Evolutionary conservation across 1,140 invertebrate species (phyloP), one percentile per base, ranked within the genome.

Genomic region (Portunus trituberculatus): DNA sequence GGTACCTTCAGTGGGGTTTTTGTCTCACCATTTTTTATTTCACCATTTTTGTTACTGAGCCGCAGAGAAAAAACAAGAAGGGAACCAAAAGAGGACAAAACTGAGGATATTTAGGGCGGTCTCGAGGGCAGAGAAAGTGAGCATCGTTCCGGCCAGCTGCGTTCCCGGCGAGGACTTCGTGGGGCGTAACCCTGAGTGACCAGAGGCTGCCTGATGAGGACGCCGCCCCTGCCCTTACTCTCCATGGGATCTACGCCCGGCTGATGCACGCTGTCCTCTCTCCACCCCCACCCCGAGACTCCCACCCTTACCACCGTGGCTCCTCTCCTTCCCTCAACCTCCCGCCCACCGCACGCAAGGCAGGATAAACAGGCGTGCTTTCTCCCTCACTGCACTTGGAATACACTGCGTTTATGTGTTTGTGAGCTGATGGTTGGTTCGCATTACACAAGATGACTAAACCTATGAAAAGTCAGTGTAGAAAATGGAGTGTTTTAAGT

Each of bases 151-250:
- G 67, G 20, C 67, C 67, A 7, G 20, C 20, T 25, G 20, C 16
- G 52, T 59, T 1, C 67, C 67, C 25, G 6, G 67, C 67, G 20
- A n/a, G n/a, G 67, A n/a, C 67, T n/a, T 25, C 20, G 20, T n/a
- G 67, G n/a, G 67, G 67, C 67, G 67, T 76, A 76, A 76, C 67
- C 67, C 67, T 7, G 67, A n/a, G 67, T 76, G 67, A 76, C 67
- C 67, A n/a, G 67, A n/a, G 67, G 67, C 67, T 76, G 67, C 20
- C 20, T 76, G 52, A 59, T 12, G 67, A 8, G 67, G 67, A 76
- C 20, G 67, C 52, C 52, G 52, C 52, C 52, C 52, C 52, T 20
- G 52, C 52, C 52, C 52, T 14, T 20, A 20, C 2, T 10, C 52
- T 20, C 52, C 52, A 59, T 59, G n/a, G 67, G 67, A 76, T 76